These are phyloP conservation scores for Papilio dardanus DNA, from an alignment of 1,140 invertebrate genomes.

Conservation along the genomic window DNA sequence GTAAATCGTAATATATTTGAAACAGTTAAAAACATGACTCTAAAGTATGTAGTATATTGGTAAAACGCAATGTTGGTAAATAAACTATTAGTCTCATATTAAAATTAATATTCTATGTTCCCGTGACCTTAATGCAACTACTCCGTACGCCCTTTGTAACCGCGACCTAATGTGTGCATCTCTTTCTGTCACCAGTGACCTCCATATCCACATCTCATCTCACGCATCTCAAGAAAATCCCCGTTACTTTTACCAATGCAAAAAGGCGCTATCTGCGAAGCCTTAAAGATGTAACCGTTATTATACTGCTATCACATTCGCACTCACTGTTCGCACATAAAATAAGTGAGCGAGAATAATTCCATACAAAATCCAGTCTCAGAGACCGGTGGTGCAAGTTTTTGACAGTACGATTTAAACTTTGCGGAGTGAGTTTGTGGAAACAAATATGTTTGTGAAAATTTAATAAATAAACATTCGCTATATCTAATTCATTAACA, in stretches of 20 bases:
- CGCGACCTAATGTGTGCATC: conserved; percentile 62
- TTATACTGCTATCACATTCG: conserved; percentile 51
- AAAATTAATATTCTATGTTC: conserved; percentile 43
- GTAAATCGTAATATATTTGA: no score
- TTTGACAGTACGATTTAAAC: conserved; percentile 76
- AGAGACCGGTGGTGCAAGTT: conserved; percentile 74
- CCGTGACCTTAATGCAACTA: conserved; percentile 65
- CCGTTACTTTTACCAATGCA: conserved; percentile 81
- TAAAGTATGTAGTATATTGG: no score
- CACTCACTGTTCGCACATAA: conserved; percentile 26
- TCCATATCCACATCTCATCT: conserved; percentile 58
- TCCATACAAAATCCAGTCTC: conserved; percentile 54
- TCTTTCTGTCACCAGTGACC: conserved; percentile 55
- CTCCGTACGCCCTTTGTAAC: conserved; percentile 62
- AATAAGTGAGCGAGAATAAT: conserved; percentile 41
- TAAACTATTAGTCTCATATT: neutral
- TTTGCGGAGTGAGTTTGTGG: conserved; percentile 55
- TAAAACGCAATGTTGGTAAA: neutral
- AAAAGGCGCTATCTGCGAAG: conserved; percentile 78
- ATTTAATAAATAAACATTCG: conserved; percentile 49
- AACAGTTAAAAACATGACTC: neutral
- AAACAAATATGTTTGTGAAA: conserved; percentile 54
- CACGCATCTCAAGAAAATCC: conserved; percentile 77
- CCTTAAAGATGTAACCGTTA: conserved; percentile 35
- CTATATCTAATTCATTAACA: conserved; percentile 43